Evolutionary conservation across 2,797 vertebrate species (phyloP), one percentile per base, ranked within the genome.

Genomic region (Pitangus sulphuratus): DNA sequence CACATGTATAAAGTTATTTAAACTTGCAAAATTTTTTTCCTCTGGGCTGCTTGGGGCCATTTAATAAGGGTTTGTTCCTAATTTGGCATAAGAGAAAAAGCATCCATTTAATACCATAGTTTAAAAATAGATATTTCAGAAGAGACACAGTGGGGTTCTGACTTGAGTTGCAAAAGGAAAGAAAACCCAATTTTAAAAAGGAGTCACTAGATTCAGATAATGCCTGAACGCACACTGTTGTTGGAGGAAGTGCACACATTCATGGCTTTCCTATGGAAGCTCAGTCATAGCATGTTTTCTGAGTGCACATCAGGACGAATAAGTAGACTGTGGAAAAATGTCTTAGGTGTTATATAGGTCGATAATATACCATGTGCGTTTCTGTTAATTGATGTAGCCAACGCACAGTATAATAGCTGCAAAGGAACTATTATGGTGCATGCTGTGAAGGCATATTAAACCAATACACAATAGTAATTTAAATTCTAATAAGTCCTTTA

Each of bases 381-480:
- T 88, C 94, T 96, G 90, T 96, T 97, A 97, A 97, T 97, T 97
- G 96, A 95, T 97, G 93, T 84, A 94, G 66, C 81, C 94, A 74
- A 51, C 65, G 90, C 91, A 89, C 42, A 26, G 85, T 85, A 71
- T 95, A 90, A 96, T 95, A 79, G 96, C 87, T 92, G 95, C 92
- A 86, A 62, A 91, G 95, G 80, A 97, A 65, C 91, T 75, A 35
- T 96, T 90, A 75, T 6, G 51, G 50, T 81, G 54, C 96, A 89
- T 93, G 94, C 96, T 97, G 96, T 91, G 97, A 96, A 96, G 90
- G 88, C 87, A 88, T 97, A 97, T 98, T 97, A 97, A 97, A 97
- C 90, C 90, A 89, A 95, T 87, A 95, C 70, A 84, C 91, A 89
- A 93, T 92, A 92, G 81, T 85, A 77, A 95, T 95, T 96, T 95